Percentiles rank a stretch among this genome's conserved stretches.
phyloP scores from a whole-genome alignment of 2,797 vertebrate genomes.

The Bufotes viridis region DNA sequence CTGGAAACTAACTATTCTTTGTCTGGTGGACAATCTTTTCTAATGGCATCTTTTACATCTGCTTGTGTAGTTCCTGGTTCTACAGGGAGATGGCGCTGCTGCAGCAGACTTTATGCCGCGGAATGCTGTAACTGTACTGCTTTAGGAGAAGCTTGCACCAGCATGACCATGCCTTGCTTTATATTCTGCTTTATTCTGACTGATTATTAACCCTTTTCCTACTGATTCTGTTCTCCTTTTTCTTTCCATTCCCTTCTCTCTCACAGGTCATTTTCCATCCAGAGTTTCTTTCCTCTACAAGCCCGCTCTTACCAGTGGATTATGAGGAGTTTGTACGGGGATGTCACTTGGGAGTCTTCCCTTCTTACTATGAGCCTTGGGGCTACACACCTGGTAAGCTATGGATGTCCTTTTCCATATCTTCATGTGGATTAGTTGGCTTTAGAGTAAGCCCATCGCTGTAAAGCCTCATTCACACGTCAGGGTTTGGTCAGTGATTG shows the following conservation, averaged over 20 bases:
- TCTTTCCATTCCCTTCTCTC: conserved; percentile 5
- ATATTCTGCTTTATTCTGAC: background rate
- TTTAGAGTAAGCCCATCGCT: background rate
- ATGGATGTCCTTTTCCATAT: background rate
- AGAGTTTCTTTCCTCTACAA: conserved; percentile 94
- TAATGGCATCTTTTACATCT: background rate
- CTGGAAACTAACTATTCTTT: background rate
- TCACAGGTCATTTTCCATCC: conserved; percentile 92
- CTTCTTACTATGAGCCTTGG: conserved; percentile 96
- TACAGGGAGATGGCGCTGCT: background rate
- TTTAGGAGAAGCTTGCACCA: no score
- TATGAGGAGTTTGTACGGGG: conserved; percentile 96
- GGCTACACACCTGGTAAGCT: conserved; percentile 90
- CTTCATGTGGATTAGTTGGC: background rate
- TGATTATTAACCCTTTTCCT: conserved; percentile 9
- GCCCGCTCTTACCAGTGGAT: conserved; percentile 92
- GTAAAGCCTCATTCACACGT: no score
- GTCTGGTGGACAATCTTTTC: background rate
- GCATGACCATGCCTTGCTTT: background rate
- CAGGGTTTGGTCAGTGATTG: no score
- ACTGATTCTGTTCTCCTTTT: background rate
- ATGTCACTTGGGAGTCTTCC: conserved; percentile 93
- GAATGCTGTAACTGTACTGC: no score
- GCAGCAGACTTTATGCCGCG: background rate
- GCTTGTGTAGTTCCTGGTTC: background rate